Conservation (phyloP, 2,113 vertebrate genomes). For the Chloroceryle aenea region DNA sequence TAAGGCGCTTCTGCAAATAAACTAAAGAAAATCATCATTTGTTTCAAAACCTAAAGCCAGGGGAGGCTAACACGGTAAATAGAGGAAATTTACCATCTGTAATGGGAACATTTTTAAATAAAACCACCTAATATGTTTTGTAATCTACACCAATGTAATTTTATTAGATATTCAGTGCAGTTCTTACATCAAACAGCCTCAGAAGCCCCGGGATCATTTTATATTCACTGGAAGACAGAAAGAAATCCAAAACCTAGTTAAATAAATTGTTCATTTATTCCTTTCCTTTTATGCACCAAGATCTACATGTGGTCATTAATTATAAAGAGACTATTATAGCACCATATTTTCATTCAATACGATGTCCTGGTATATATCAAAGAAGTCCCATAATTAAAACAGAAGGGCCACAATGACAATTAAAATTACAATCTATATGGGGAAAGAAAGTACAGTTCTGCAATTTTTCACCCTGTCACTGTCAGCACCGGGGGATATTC, state of each 20-base stretch:
- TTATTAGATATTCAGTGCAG: conserved; percentile 75
- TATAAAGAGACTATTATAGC: conserved; percentile 90
- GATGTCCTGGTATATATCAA: conserved; percentile 89
- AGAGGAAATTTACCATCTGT: conserved; percentile 33
- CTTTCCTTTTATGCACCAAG: conserved; percentile 86
- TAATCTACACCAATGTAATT: conserved; percentile 76
- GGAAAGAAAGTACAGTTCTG: conserved; percentile 86
- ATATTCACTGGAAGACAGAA: conserved; percentile 84
- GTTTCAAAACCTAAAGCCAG: not conserved
- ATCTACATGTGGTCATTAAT: conserved; percentile 89
- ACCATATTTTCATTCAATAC: conserved; percentile 89
- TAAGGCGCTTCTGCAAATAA: conserved; percentile 5
- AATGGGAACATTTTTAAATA: conserved; percentile 63
- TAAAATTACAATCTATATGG: conserved; percentile 91
- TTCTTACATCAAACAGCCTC: conserved; percentile 79
- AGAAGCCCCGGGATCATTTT: conserved; percentile 80
- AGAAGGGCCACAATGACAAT: conserved; percentile 89
- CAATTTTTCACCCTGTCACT: conserved; percentile 90
- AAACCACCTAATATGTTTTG: conserved; percentile 74
- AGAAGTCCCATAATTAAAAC: conserved; percentile 89
- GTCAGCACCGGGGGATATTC: conserved; percentile 80
- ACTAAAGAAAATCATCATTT: conserved; percentile 16
- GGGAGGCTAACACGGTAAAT: conserved; percentile 49
- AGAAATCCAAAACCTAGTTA: conserved; percentile 87
- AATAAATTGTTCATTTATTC: conserved; percentile 91